Percentiles rank a stretch among this genome's conserved stretches.
Evolutionary conservation across 2,797 vertebrate genomes (phyloP).

Genomic region (Melanotaenia nigrans): DNA sequence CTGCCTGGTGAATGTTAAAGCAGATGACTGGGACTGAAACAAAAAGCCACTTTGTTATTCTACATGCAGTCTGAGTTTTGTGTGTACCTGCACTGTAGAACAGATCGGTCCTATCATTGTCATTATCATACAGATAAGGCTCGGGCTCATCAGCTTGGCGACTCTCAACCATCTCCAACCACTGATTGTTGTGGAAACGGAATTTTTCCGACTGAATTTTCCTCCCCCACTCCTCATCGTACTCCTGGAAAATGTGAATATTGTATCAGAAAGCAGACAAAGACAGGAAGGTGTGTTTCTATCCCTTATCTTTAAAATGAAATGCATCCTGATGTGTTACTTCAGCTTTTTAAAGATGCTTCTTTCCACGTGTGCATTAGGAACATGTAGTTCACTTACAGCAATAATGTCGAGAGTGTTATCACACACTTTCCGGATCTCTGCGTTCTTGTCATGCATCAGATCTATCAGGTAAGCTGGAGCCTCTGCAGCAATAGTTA

Average conservation of each 20-base stretch:
- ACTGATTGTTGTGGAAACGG: slow-evolving; percentile 95
- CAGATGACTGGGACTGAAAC: neutral
- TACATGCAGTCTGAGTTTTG: neutral
- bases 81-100: slow-evolving; percentile 90
- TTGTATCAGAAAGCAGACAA: neutral
- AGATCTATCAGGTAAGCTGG: slow-evolving; percentile 95
- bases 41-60: neutral
- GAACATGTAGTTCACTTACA: slow-evolving; percentile 77
- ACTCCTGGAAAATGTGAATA: slow-evolving; percentile 81
- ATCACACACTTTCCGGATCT: slow-evolving; percentile 96
- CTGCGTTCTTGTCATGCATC: slow-evolving; percentile 95
- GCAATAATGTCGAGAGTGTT: slow-evolving; percentile 96
- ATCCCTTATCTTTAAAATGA: neutral
- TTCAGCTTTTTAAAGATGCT: neutral
- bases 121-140: slow-evolving; percentile 90
- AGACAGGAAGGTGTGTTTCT: neutral
- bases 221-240: slow-evolving; percentile 95
- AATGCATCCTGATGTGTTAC: neutral
- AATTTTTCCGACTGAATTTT: slow-evolving; percentile 97
- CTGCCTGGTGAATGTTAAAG: neutral
- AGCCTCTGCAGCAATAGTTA: slow-evolving; percentile 83
- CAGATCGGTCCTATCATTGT: slow-evolving; percentile 89
- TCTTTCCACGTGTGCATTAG: neutral
- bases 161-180: slow-evolving; percentile 96
- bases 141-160: slow-evolving; percentile 92